These are phyloP conservation scores for Perithous albicinctus DNA, from an alignment of 2,888 invertebrate genomes.

Conservation along the genomic window DNA sequence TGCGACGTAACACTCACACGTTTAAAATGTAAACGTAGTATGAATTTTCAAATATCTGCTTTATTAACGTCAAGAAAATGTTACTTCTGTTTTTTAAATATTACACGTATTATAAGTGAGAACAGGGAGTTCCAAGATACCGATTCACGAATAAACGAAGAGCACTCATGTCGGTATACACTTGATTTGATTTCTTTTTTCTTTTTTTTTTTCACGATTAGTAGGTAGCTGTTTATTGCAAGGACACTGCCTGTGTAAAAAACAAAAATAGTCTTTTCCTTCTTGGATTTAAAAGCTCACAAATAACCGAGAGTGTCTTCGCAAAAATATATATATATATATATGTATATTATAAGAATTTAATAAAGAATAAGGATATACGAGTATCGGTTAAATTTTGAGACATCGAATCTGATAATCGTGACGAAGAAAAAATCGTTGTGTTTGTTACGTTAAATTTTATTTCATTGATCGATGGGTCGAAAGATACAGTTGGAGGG, in stretches of 20 bases:
- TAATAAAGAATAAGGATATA: background rate
- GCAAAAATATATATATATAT: background rate
- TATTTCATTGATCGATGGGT: slow-evolving; percentile 23
- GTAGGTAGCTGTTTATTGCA: background rate
- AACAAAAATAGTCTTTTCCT: background rate
- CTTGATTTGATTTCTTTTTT: background rate
- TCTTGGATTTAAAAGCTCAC: background rate
- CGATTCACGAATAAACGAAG: no score
- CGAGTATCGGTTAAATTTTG: background rate
- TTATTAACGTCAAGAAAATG: slow-evolving; percentile 66
- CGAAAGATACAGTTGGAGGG: slow-evolving; percentile 28
- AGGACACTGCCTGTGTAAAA: background rate
- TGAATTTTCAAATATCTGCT: slow-evolving; percentile 42
- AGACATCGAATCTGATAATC: background rate
- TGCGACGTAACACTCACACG: slow-evolving; percentile 53
- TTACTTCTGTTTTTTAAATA: slow-evolving; percentile 3
- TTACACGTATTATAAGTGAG: slow-evolving; percentile 24
- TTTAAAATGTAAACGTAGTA: slow-evolving; percentile 20
- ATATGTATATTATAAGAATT: no score
- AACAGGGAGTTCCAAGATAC: slow-evolving; percentile 17
- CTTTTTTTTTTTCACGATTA: background rate
- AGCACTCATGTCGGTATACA: no score
- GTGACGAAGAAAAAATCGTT: slow-evolving; percentile 39
- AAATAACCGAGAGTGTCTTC: background rate
- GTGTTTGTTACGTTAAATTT: slow-evolving; percentile 1